Evolutionary conservation across 1,140 invertebrate species (phyloP), one percentile per base, ranked within the genome.

Genomic region (Meloidogyne hapla): DNA sequence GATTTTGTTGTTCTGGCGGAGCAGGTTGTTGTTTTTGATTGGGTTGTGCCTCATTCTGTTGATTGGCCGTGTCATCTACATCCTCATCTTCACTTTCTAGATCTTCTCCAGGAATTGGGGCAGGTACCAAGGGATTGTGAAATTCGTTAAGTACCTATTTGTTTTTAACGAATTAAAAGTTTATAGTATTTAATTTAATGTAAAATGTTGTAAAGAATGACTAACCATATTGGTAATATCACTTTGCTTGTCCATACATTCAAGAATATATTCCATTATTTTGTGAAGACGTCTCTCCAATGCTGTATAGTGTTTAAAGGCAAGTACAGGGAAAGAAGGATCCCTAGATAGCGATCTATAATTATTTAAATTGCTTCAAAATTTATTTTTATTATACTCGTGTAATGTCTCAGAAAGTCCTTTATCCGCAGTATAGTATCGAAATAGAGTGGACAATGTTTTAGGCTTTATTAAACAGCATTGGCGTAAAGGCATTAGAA

Each of bases 21-120:
- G 71, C 71, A 1, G 25, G 21, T 64, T 63, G 38, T 40, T 63
- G 56, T 33, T 74, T 40, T 26, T 75, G 69, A n/a, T 74, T 18
- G 13, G 28, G 74, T 1, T 33, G 74, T 21, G 26, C 65, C 25
- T 45, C 73, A 61, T 45, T 45, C 18, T 33, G 21, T 48, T 45
- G 61, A 10, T 78, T 66, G 69, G 70, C 79, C 8, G 69, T 69
- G 25, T 74, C 70, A 6, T 63, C 66, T n/a, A 81, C 79, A 23
- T 80, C 66, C 61, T 81, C 80, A 15, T 91, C 92, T 86, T 95
- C 95, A 42, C 96, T 96, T 45, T 91, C 92, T 23, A 66, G 10
- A 21, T 78, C 78, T 40, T 78, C 76, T 2, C 77, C 77, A 28
- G 77, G 77, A 73, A 66, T 65, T 12, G 77, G 77, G 4, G 65